Conservation (phyloP, 2,888 invertebrate genomes). For the Dioctria rufipes region DNA sequence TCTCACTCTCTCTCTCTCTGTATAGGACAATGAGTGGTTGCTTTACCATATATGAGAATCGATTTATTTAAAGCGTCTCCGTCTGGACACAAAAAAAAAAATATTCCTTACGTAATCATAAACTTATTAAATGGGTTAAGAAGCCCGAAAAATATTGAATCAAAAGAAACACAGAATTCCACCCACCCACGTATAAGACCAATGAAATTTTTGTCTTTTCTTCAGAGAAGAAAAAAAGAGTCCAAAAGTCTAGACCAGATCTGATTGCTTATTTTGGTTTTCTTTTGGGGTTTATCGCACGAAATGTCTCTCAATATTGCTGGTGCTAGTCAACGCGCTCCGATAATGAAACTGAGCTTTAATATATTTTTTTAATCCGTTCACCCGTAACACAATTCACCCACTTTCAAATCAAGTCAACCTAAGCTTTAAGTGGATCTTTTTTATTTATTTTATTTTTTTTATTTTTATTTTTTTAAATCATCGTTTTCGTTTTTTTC, state of each 20-base stretch:
- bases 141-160: not conserved
- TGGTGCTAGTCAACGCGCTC: constrained; percentile 2
- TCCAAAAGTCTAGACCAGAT: constrained; percentile 30
- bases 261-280: not conserved
- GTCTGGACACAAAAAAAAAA: constrained; percentile 6
- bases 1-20: not conserved
- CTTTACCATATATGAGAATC: constrained; percentile 10
- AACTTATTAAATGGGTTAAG: constrained; percentile 32
- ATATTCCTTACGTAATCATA: constrained; percentile 31
- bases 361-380: constrained; percentile 16
- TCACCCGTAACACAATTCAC: constrained; percentile 17
- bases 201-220: not conserved
- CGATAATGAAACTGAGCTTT: not conserved
- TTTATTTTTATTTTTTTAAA: not conserved
- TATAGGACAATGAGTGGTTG: not conserved
- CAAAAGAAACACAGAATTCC: not conserved
- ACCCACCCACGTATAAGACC: not conserved
- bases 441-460: too few species aligned
- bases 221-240: not conserved
- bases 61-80: constrained; percentile 18
- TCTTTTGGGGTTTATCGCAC: constrained; percentile 3
- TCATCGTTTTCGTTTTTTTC: not conserved
- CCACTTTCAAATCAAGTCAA: constrained; percentile 15
- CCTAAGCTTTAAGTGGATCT: constrained; percentile 4
- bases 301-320: not conserved